These are phyloP conservation scores for Paramisgurnus dabryanus DNA, from an alignment of 2,113 vertebrate genomes.

Conservation along the genomic window DNA sequence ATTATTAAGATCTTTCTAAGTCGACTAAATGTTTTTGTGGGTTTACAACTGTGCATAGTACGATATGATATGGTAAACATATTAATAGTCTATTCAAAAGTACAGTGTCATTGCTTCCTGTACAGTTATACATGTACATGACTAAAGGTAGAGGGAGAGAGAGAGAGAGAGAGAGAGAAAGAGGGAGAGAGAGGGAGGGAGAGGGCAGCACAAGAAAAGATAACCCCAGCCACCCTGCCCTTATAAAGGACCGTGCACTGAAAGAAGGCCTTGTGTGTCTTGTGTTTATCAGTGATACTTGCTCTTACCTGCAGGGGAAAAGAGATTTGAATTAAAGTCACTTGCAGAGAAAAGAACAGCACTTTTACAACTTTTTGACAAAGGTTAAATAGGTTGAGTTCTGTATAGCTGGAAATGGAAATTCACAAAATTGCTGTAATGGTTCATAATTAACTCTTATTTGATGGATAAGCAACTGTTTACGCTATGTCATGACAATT, in stretches of 20 bases:
- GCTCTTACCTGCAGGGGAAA: conserved; percentile 49
- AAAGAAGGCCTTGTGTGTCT: conserved; percentile 55
- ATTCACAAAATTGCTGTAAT: background rate
- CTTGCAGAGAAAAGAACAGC: conserved; percentile 29
- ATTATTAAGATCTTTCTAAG: conserved; percentile 7
- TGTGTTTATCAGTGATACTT: conserved; percentile 49
- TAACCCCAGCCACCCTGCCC: conserved; percentile 50
- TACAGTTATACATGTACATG: background rate
- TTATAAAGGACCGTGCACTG: conserved; percentile 47
- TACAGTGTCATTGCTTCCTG: background rate
- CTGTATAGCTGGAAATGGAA: conserved; percentile 18
- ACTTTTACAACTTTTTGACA: conserved; percentile 41
- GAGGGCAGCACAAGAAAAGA: conserved; percentile 50
- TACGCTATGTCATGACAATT: too few species aligned
- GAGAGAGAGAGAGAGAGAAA: conserved; percentile 24
- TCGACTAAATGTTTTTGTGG: background rate
- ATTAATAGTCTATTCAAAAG: background rate
- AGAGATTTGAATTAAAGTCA: conserved; percentile 45
- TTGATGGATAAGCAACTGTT: background rate
- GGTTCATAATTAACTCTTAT: background rate
- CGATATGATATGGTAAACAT: background rate
- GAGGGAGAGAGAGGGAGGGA: conserved; percentile 17
- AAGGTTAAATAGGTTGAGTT: background rate
- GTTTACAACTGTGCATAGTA: background rate
- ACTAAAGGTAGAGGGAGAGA: conserved; percentile 6